These are phyloP conservation scores for Muscicapa striata DNA, from an alignment of 2,797 vertebrate genomes.

Conservation along the genomic window DNA sequence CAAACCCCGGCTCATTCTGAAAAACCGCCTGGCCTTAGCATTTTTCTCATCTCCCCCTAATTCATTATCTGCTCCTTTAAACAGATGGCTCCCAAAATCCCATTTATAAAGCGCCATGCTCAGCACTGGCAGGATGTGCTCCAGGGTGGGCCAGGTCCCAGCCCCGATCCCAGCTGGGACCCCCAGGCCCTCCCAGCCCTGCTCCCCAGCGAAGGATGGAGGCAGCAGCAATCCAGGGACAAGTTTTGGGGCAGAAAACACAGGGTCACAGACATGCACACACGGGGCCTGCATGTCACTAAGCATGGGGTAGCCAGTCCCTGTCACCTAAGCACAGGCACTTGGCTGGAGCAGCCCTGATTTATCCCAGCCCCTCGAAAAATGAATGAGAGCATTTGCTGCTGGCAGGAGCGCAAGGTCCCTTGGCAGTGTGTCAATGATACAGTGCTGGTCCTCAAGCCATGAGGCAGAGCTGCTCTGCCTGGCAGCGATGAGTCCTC, in stretches of 20 bases:
- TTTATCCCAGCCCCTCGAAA: not conserved
- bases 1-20: conserved; percentile 58
- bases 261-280: not conserved
- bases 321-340: not conserved
- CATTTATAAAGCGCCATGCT: conserved; percentile 21
- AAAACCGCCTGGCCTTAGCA: conserved; percentile 59
- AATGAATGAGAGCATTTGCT: conserved; percentile 44
- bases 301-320: not conserved
- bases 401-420: not conserved
- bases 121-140: not conserved
- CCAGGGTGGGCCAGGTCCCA: fast-evolving
- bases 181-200: not conserved
- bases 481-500: not conserved
- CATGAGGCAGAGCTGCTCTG: not conserved
- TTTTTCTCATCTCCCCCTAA: conserved; percentile 65
- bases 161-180: fast-evolving
- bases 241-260: not conserved
- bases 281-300: fast-evolving
- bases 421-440: conserved; percentile 13
- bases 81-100: conserved; percentile 55
- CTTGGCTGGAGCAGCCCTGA: not conserved
- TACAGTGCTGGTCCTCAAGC: not conserved
- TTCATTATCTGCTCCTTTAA: conserved; percentile 61
- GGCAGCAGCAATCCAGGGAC: not conserved
- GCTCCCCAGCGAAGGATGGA: fast-evolving